phyloP scores from a whole-genome alignment of 2,113 vertebrate genomes.

The Coregonus clupeaformis region DNA sequence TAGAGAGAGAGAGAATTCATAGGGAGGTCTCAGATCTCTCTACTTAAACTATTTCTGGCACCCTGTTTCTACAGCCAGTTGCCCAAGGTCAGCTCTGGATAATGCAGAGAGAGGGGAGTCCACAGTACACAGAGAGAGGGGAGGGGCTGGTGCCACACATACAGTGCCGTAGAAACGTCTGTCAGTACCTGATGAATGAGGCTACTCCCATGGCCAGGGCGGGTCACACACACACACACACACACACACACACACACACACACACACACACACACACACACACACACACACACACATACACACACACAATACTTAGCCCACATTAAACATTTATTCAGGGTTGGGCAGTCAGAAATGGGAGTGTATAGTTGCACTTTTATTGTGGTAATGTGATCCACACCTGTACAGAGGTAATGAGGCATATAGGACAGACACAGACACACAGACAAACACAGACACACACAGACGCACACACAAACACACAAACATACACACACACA shows the following conservation, averaged over 20 bases:
- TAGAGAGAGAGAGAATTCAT: background rate
- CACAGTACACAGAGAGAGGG: background rate
- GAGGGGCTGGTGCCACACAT: background rate
- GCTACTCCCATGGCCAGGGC: constrained; percentile 17
- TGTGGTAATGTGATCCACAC: background rate
- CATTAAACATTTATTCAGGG: background rate
- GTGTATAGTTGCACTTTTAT: constrained; percentile 28
- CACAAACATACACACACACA: constrained; percentile 14
- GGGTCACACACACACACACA: constrained; percentile 14
- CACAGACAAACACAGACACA: background rate
- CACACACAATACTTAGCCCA: background rate
- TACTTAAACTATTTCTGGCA: constrained; percentile 13
- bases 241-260: too few relatives aligned
- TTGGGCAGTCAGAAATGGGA: constrained; percentile 3
- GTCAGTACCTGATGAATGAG: constrained; percentile 26
- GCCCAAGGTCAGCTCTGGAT: constrained; percentile 29
- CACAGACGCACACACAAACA: background rate
- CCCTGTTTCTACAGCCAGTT: background rate
- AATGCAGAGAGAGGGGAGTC: background rate
- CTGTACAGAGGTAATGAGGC: constrained; percentile 10
- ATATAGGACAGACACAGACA: background rate
- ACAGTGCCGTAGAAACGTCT: constrained; percentile 17
- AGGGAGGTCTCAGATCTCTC: background rate
- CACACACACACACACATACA: too few relatives aligned
- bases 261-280: too few relatives aligned